Percentiles rank a stretch among this genome's conserved stretches.
These are phyloP conservation scores for Xenops minutus DNA, from an alignment of 2,797 vertebrate species.

Conservation along the genomic window DNA sequence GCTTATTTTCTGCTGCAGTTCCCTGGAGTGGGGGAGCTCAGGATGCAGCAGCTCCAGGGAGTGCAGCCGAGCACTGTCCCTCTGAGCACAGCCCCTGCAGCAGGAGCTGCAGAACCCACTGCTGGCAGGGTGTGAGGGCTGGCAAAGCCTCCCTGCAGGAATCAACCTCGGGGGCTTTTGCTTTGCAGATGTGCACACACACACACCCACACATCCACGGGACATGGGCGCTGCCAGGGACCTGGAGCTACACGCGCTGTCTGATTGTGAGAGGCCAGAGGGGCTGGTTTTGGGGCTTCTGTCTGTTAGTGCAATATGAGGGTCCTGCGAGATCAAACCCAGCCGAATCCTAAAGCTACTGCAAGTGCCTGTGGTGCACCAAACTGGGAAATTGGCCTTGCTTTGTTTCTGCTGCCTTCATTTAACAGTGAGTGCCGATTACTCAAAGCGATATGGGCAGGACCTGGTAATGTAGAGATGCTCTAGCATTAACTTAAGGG, in stretches of 20 bases:
- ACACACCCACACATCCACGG: no score
- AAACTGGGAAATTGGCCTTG: conserved; percentile 71
- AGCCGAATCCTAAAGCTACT: conserved; percentile 65
- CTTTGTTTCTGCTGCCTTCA: conserved; percentile 79
- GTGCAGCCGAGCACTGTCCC: neutral
- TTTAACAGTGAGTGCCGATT: conserved; percentile 99
- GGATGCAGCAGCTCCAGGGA: neutral
- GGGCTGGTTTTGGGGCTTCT: neutral
- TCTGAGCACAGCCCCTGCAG: neutral
- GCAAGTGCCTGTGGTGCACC: neutral
- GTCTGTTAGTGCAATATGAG: conserved; percentile 83
- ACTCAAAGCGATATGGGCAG: conserved; percentile 99
- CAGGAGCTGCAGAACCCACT: neutral
- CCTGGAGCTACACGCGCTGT: accelerated
- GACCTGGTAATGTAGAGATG: conserved; percentile 97
- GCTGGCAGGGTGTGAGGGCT: accelerated
- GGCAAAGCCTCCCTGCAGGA: accelerated
- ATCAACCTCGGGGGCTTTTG: neutral
- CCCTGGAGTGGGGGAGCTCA: accelerated
- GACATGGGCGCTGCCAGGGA: accelerated
- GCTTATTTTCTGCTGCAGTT: neutral
- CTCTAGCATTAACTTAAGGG: conserved; percentile 92
- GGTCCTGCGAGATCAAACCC: conserved; percentile 80
- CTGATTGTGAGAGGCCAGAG: accelerated
- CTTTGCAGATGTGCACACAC: neutral